Conservation (phyloP, 2,888 invertebrate genomes). For the Parascotia fuliginaria region DNA sequence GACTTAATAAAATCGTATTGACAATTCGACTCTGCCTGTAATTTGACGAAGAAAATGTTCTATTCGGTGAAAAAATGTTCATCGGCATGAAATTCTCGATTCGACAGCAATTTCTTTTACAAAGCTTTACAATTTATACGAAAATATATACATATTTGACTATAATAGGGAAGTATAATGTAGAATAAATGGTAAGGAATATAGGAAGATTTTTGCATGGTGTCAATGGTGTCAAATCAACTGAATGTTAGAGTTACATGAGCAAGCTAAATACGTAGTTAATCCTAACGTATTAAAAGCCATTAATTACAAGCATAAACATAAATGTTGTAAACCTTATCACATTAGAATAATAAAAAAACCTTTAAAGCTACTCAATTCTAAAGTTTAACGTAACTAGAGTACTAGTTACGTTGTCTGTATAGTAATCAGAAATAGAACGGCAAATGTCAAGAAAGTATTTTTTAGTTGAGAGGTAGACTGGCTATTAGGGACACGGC, state of each 20-base stretch:
- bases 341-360: no score
- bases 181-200: no score
- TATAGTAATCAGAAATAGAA: not conserved
- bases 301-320: not conserved
- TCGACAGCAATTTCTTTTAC: not conserved
- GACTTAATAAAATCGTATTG: not conserved
- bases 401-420: no score
- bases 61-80: not conserved
- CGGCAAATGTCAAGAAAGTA: not conserved
- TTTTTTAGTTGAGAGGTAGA: constrained; percentile 22
- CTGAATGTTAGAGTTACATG: no score
- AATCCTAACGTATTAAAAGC: constrained; percentile 1
- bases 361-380: no score
- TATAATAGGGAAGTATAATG: no score
- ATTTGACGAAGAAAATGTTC: not conserved
- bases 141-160: no score
- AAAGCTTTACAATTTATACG: not conserved
- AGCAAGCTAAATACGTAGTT: not conserved
- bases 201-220: no score
- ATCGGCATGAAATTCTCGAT: not conserved
- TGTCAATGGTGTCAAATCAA: no score
- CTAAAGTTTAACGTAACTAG: no score
- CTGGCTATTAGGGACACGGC: constrained; percentile 28
- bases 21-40: not conserved
- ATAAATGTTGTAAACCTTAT: no score